Evolutionary conservation across 2,113 vertebrate genomes (phyloP).

Genomic region (Microcebus ravelobensis): DNA sequence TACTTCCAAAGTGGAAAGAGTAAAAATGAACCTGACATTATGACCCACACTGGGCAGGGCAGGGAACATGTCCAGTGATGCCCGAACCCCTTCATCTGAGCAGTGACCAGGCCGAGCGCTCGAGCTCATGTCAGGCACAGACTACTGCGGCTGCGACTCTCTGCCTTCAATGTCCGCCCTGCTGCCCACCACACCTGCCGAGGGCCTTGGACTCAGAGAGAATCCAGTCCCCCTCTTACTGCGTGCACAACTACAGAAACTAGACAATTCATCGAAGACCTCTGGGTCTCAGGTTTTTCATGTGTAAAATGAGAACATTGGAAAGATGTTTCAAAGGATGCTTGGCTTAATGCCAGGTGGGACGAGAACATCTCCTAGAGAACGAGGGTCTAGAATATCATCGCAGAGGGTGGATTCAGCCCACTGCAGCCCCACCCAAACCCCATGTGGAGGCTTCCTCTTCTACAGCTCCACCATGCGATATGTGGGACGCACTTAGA

Average conservation of each 20-base stretch:
- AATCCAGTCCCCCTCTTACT: background rate
- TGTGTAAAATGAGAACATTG: background rate
- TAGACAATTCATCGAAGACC: background rate
- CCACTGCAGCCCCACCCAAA: background rate
- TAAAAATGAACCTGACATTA: background rate
- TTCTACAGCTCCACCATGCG: background rate
- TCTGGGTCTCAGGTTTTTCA: background rate
- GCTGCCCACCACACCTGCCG: background rate
- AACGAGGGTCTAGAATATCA: background rate
- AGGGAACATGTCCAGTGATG: background rate
- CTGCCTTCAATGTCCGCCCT: background rate
- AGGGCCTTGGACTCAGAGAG: background rate
- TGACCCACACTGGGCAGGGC: background rate
- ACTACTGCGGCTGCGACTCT: accelerated
- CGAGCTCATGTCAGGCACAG: accelerated
- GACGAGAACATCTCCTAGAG: background rate
- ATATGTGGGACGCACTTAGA: background rate
- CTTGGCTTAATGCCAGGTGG: background rate
- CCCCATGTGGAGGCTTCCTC: background rate
- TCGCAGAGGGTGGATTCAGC: background rate
- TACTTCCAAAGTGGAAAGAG: background rate
- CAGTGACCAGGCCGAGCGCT: background rate
- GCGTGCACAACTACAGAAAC: background rate
- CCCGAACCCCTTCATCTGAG: background rate
- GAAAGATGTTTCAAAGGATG: background rate